phyloP scores from a whole-genome alignment of 2,797 vertebrate species.

The Philypnodon macrostomus region DNA sequence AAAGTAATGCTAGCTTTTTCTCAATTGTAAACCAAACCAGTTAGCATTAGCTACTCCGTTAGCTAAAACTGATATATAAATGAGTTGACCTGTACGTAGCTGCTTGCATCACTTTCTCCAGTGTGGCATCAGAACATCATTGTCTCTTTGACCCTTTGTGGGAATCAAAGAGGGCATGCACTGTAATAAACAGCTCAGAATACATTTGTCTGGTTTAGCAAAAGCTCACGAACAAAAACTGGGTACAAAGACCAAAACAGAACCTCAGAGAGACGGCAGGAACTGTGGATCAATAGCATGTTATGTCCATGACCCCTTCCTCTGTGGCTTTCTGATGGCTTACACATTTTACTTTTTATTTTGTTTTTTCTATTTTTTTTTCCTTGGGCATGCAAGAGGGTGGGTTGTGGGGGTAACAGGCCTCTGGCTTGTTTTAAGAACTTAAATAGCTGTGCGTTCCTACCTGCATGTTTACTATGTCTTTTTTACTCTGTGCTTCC shows the following conservation, averaged over 20 bases:
- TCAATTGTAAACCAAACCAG: slow-evolving; percentile 21
- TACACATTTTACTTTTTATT: slow-evolving; percentile 81
- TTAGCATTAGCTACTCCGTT: slow-evolving; percentile 45
- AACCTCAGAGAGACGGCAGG: slow-evolving; percentile 49
- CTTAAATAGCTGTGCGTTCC: slow-evolving; percentile 61
- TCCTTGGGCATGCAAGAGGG: slow-evolving; percentile 55
- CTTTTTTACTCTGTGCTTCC: slow-evolving; percentile 77
- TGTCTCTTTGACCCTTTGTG: slow-evolving; percentile 59
- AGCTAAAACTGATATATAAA: slow-evolving; percentile 15
- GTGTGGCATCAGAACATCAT: slow-evolving; percentile 57
- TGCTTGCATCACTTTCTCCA: slow-evolving; percentile 55
- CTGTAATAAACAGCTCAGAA: slow-evolving; percentile 73
- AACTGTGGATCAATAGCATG: slow-evolving; percentile 87
- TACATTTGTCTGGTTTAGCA: slow-evolving; percentile 70
- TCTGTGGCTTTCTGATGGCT: slow-evolving; percentile 84
- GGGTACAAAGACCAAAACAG: slow-evolving; percentile 35
- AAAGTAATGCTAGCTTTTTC: slow-evolving; percentile 49
- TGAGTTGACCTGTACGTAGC: slow-evolving; percentile 33
- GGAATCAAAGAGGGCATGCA: slow-evolving; percentile 62
- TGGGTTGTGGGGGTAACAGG: slow-evolving; percentile 36
- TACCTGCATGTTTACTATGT: slow-evolving; percentile 84
- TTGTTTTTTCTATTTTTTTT: slow-evolving; percentile 50
- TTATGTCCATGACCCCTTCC: slow-evolving; percentile 80
- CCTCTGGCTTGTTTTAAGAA: slow-evolving; percentile 41
- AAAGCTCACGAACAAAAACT: slow-evolving; percentile 45